These are phyloP conservation scores for Chrysolina oricalcia DNA, from an alignment of 2,888 invertebrate genomes.

Conservation along the genomic window DNA sequence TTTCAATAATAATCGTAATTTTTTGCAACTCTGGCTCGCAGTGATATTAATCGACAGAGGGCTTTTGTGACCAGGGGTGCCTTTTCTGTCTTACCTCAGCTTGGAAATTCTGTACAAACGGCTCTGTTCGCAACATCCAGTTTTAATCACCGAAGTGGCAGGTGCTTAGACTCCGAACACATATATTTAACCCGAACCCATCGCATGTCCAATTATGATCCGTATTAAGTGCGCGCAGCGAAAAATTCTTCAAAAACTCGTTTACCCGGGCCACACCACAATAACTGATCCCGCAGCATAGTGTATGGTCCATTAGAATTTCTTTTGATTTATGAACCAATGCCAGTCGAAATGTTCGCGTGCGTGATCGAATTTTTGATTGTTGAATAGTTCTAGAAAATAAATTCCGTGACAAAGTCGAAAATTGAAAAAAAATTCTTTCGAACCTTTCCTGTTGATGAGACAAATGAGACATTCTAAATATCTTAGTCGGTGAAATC, in stretches of 20 bases:
- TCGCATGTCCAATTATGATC: conserved; percentile 50
- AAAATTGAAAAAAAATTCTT: too few relatives aligned
- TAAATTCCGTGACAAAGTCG: too few relatives aligned
- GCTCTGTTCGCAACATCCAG: conserved; percentile 33
- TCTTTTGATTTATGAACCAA: conserved; percentile 5
- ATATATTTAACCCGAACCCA: conserved; percentile 45
- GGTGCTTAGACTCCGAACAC: conserved; percentile 45
- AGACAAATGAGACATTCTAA: too few relatives aligned
- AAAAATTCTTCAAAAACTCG: conserved; percentile 49
- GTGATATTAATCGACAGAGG: too few relatives aligned
- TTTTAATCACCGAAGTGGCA: conserved; percentile 45
- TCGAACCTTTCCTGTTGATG: too few relatives aligned
- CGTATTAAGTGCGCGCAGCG: conserved; percentile 50
- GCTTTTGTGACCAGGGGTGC: not conserved
- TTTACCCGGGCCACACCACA: conserved; percentile 42
- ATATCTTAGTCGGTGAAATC: too few relatives aligned
- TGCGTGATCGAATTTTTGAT: too few relatives aligned
- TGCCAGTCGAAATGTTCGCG: too few relatives aligned
- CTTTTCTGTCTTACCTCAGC: not conserved
- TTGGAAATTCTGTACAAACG: not conserved
- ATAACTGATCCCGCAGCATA: conserved; percentile 40
- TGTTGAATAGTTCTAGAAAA: too few relatives aligned
- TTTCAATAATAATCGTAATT: too few relatives aligned
- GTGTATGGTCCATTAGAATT: conserved; percentile 14
- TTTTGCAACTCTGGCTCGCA: too few relatives aligned